Evolutionary conservation across 2,888 invertebrate genomes (phyloP).

Genomic region (Polyploca ridens): DNA sequence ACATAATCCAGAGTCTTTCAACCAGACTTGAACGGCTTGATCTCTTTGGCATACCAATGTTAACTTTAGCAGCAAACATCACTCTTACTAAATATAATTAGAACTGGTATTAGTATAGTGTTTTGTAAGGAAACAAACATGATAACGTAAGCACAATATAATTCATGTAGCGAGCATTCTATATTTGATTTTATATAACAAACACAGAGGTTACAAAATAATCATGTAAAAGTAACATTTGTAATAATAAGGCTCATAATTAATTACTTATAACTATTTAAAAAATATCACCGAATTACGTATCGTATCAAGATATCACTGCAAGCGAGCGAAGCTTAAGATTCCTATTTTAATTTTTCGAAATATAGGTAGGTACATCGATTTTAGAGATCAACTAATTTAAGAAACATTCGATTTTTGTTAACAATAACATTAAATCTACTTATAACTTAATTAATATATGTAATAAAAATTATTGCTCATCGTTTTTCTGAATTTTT

Average conservation of each 20-base stretch:
- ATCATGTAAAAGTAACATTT: conserved; percentile 51
- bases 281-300: conserved; percentile 82
- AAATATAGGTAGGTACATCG: conserved; percentile 50
- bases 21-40: no score
- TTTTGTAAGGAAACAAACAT: conserved; percentile 14
- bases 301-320: conserved; percentile 77
- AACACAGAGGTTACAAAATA: conserved; percentile 61
- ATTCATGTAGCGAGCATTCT: conserved; percentile 63
- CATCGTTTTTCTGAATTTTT: conserved; percentile 16
- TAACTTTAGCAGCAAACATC: no score
- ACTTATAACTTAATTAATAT: conserved; percentile 25
- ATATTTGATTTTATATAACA: conserved; percentile 59
- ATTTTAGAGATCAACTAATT: conserved; percentile 75
- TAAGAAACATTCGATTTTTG: conserved; percentile 49
- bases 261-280: conserved; percentile 57
- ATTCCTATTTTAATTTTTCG: conserved; percentile 41
- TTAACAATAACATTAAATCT: conserved; percentile 37
- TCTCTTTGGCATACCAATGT: no score
- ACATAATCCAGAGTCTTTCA: no score
- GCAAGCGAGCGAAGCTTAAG: conserved; percentile 58
- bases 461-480: conserved; percentile 30
- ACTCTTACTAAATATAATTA: no score
- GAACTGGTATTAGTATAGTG: background rate
- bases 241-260: conserved; percentile 69
- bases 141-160: conserved; percentile 59